Conservation (phyloP, 2,113 vertebrate genomes). For the Phodopus roborovskii region DNA sequence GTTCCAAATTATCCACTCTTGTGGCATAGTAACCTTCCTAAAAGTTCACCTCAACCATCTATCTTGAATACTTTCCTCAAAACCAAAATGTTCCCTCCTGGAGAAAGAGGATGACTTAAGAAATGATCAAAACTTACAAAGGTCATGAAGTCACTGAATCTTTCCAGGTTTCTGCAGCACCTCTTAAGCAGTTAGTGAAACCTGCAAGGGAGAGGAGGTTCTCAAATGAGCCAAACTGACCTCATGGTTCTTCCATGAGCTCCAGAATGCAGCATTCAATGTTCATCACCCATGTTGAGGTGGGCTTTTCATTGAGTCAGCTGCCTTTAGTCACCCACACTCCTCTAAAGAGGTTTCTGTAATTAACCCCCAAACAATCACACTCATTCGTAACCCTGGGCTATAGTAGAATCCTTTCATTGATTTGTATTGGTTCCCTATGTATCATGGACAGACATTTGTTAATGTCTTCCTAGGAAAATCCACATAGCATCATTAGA, state of each 20-base stretch:
- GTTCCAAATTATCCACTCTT: not conserved
- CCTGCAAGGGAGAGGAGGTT: not conserved
- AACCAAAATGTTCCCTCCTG: not conserved
- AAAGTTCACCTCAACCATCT: not conserved
- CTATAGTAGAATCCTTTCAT: not conserved
- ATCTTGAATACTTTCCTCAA: not conserved
- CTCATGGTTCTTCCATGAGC: not conserved
- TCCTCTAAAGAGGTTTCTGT: too few species aligned
- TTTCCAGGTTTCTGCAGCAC: not conserved
- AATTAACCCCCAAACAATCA: not conserved
- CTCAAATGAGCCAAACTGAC: not conserved
- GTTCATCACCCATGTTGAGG: too few species aligned
- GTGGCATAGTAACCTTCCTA: not conserved
- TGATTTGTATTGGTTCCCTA: not conserved
- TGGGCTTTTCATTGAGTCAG: not conserved
- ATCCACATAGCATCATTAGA: not conserved
- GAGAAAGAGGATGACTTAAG: not conserved
- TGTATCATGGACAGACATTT: not conserved
- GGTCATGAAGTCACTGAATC: not conserved
- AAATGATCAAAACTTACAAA: not conserved
- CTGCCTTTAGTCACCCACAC: not conserved
- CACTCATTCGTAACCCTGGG: not conserved
- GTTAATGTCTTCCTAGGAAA: not conserved
- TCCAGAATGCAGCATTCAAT: not conserved
- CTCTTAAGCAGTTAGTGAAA: not conserved